Evolutionary conservation across 2,797 vertebrate species (phyloP).

Genomic region (Malacoctenus gilli): DNA sequence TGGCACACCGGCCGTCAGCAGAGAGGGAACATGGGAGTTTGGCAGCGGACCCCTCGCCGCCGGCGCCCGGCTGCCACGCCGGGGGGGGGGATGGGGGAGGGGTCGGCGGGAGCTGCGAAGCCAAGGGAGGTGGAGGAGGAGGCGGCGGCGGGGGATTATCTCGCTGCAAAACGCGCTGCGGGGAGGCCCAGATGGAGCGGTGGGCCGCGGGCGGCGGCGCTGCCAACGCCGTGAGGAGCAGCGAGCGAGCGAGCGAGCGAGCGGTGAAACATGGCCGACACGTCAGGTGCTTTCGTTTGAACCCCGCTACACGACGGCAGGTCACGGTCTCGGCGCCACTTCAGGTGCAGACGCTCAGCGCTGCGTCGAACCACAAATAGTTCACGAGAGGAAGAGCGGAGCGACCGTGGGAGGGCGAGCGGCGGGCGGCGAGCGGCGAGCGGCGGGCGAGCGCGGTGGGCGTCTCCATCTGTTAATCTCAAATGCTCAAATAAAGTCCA

Average conservation of each 20-base stretch:
- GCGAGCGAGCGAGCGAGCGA: constrained; percentile 6
- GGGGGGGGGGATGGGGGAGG: constrained; percentile 37
- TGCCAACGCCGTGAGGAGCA: constrained; percentile 46
- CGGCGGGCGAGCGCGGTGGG: not conserved
- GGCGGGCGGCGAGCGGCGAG: constrained; percentile 11
- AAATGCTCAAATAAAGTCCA: constrained; percentile 44
- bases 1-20: constrained; percentile 67
- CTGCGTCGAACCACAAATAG: constrained; percentile 50
- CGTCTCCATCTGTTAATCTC: constrained; percentile 66
- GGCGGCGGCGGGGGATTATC: constrained; percentile 68
- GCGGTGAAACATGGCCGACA: no score
- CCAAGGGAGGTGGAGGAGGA: constrained; percentile 63
- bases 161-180: constrained; percentile 57
- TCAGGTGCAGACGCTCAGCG: no score
- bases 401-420: constrained; percentile 6
- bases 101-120: constrained; percentile 44
- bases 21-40: constrained; percentile 67
- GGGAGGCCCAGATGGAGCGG: constrained; percentile 73
- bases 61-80: constrained; percentile 52
- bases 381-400: constrained; percentile 19
- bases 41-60: constrained; percentile 41
- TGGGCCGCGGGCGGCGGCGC: constrained; percentile 48
- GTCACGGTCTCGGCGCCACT: no score
- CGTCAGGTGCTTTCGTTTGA: no score
- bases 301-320: no score